phyloP scores from a whole-genome alignment of 1,140 invertebrate species.

The Mizuhopecten yessoensis region DNA sequence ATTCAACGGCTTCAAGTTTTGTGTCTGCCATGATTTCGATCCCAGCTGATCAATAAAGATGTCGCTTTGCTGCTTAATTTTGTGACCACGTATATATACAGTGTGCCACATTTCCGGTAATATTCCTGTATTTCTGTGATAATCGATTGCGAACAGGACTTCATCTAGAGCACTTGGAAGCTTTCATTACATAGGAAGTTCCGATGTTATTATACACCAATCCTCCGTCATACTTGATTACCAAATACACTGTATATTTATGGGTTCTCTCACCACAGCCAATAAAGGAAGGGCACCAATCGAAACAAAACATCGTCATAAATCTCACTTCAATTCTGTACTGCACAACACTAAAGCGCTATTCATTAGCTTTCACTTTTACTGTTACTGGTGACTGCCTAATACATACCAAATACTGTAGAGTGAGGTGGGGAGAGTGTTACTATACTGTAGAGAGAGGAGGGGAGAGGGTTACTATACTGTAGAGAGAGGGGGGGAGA shows the following conservation, averaged over 20 bases:
- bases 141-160: background rate
- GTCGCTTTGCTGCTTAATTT: background rate
- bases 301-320: too few relatives aligned
- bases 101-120: background rate
- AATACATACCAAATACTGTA: too few relatives aligned
- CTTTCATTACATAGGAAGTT: background rate
- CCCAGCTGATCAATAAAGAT: background rate
- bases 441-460: too few relatives aligned
- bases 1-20: background rate
- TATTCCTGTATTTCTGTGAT: background rate
- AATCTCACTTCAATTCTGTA: too few relatives aligned
- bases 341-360: too few relatives aligned
- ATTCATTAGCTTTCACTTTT: too few relatives aligned
- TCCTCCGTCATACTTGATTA: background rate
- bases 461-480: too few relatives aligned
- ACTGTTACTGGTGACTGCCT: too few relatives aligned
- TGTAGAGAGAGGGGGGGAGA: too few relatives aligned
- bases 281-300: background rate
- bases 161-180: conserved; percentile 3
- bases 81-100: background rate
- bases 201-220: background rate
- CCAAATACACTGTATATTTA: background rate
- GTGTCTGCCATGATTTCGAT: background rate
- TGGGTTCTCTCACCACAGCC: background rate
- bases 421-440: too few relatives aligned